Base-by-base conservation (phyloP, 2,888 invertebrate genomes). In the Drosophila hawaiiensis region DNA sequence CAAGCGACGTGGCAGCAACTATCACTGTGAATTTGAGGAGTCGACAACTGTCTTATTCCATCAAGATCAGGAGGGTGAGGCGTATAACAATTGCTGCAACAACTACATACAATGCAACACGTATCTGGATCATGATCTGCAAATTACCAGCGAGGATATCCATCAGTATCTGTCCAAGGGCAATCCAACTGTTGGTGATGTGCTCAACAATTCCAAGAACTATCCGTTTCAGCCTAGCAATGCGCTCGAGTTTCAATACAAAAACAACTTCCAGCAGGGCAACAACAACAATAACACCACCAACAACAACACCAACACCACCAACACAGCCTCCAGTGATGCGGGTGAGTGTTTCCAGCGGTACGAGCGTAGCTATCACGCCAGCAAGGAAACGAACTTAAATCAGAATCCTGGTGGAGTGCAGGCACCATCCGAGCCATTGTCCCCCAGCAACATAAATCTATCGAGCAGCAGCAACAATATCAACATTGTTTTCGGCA, bases 131-230 rank as follows among this genome's bases (percentile, higher is more conserved):
- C 93, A 93, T 75, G 93, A 93, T 70, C 79, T 93, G 61, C 93
- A 93, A 82, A 93, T 93, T n/a, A 93, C 93, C 70, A 93, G 93
- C 81, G 93, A 93, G 79, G 93, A 93, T 61, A 93, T 93, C 47
- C 93, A 93, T 29, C 92, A 92, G 63, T 93, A 93, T 71, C 78
- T 93, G 56, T 93, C 93, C 16, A 93, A 93, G 78, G 93, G 92
- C 47, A 92, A 92, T 63, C 90, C 84, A 25, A 84, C 61, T 59
- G 72, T 83, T 6, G 92, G 92, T 28, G 92, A 92, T 66, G 86
- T 93, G 14, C 84, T 93, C 10, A 93, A 93, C 80, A 93, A 93
- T 58, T 91, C 92, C 52, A 92, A 92, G 76, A 93, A 89, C 70
- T 93, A 93, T 75, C 93, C 93, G 10, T 93, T 93, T 68, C 93